Evolutionary conservation across 2,113 vertebrate species (phyloP), one percentile per base, ranked within the genome.

Genomic region (Anseranas semipalmata): DNA sequence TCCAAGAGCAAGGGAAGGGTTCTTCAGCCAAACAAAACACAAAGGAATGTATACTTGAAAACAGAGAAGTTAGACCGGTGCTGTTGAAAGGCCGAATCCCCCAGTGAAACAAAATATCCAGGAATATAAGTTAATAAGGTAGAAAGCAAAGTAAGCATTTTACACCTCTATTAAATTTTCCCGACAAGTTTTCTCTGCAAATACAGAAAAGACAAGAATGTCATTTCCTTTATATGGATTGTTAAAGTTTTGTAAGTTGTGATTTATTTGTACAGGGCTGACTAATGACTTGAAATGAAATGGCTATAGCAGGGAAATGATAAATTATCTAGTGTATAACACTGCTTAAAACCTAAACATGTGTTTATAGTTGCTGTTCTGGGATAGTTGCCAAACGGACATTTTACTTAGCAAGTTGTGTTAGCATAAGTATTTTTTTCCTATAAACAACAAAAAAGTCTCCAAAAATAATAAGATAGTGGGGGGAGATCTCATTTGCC

Each of bases 331-430:
- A 65, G 52, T 78, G 45, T 72, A 85, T 93, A 96, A 87, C 83
- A 87, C 74, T 71, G 60, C 89, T 95, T 96, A 95, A 97, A 98
- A 97, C 95, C 94, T 96, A 97, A 98, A 98, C 96, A 98, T 95
- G 95, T 97, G 97, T 97, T 98, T 97, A 95, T 96, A 95, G 95
- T 98, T 97, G 95, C 79, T 97, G 80, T 92, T 94, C 93, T 91
- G 79, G 96, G 91, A 95, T 60, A 71, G 59, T 46, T 88, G 96
- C 95, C 97, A 97, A 97, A 92, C 60, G 71, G 87, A 86, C 80
- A 85, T 97, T 97, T 97, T 90, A 66, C 82, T 95, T 96, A 89
- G 45, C 73, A 94, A 96, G 76, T 86, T 90, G 59, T 91, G 84
- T 80, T 94, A 94, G 37, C 0, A 7, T 73, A 94, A 90, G 15